Evolutionary conservation across 2,113 vertebrate species (phyloP).

Genomic region (Deroptyus accipitrinus): DNA sequence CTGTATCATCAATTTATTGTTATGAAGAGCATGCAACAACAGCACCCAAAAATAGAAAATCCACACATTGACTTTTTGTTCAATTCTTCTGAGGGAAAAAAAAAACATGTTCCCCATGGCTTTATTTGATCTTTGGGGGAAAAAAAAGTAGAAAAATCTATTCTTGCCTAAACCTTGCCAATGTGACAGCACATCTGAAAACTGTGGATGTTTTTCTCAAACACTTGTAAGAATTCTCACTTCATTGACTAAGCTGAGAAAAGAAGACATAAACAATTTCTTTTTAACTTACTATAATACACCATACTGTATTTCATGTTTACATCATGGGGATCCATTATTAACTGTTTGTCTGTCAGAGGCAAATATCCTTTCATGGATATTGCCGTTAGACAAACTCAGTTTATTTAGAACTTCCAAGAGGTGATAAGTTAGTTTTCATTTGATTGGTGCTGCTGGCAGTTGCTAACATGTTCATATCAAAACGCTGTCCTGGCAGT

Average conservation of each 20-base stretch:
- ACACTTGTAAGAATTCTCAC: neutral
- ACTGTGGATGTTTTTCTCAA: neutral
- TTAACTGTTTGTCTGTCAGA: neutral
- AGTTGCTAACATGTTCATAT: neutral
- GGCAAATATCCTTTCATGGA: neutral
- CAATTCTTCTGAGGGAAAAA: slow-evolving; percentile 45
- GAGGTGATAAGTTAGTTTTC: neutral
- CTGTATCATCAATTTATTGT: slow-evolving; percentile 59
- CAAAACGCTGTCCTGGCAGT: neutral
- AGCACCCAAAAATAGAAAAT: slow-evolving; percentile 46
- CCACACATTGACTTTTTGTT: slow-evolving; percentile 54
- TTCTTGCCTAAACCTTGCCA: slow-evolving; percentile 19
- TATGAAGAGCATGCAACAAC: slow-evolving; percentile 59
- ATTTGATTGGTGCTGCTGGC: neutral
- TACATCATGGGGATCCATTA: neutral
- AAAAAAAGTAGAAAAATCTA: neutral
- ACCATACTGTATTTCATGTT: neutral
- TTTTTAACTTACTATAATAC: neutral
- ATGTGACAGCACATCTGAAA: neutral
- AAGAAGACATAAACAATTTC: neutral
- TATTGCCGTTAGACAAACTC: neutral
- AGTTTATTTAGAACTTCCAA: neutral
- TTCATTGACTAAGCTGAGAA: neutral
- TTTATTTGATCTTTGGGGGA: slow-evolving; percentile 32
- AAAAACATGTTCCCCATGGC: slow-evolving; percentile 12